Percentiles rank a stretch among this genome's conserved stretches.
These are phyloP conservation scores for Chironomus tepperi DNA, from an alignment of 1,140 invertebrate species.

Conservation along the genomic window DNA sequence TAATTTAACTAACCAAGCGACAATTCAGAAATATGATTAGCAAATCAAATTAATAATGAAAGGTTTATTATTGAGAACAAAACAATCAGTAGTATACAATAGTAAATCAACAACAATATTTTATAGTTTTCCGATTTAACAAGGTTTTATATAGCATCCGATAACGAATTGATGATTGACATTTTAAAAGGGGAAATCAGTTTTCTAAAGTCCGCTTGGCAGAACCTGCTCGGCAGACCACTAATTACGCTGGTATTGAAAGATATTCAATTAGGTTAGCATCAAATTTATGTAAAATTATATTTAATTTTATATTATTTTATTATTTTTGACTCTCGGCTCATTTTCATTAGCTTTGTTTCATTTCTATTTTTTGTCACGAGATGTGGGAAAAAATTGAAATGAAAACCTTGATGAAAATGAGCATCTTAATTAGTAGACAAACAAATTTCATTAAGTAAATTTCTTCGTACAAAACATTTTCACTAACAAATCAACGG, in stretches of 20 bases:
- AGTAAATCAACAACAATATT: conserved; percentile 27
- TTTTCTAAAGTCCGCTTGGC: conserved; percentile 93
- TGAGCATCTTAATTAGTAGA: too few species aligned
- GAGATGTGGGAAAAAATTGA: too few species aligned
- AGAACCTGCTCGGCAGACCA: conserved; percentile 85
- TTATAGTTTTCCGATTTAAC: conserved; percentile 90
- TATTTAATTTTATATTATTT: conserved; percentile 12
- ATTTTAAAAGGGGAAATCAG: conserved; percentile 93
- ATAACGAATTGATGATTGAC: conserved; percentile 94
- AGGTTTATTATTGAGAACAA: too few species aligned
- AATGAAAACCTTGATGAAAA: too few species aligned
- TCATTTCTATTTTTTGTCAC: background rate
- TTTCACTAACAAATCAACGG: too few species aligned
- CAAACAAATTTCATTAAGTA: too few species aligned
- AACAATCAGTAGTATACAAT: too few species aligned
- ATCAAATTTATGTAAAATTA: conserved; percentile 26
- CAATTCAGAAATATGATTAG: too few species aligned
- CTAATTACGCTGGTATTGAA: conserved; percentile 81
- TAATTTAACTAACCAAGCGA: too few species aligned
- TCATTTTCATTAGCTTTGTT: background rate
- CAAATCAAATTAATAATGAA: too few species aligned
- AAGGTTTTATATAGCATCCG: conserved; percentile 93
- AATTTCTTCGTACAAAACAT: too few species aligned
- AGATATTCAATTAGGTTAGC: conserved; percentile 84
- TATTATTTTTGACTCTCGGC: background rate